Percentiles rank a stretch among this genome's conserved stretches.
Evolutionary conservation across 1,140 invertebrate genomes (phyloP).

Genomic region (Temnothorax nylanderi): DNA sequence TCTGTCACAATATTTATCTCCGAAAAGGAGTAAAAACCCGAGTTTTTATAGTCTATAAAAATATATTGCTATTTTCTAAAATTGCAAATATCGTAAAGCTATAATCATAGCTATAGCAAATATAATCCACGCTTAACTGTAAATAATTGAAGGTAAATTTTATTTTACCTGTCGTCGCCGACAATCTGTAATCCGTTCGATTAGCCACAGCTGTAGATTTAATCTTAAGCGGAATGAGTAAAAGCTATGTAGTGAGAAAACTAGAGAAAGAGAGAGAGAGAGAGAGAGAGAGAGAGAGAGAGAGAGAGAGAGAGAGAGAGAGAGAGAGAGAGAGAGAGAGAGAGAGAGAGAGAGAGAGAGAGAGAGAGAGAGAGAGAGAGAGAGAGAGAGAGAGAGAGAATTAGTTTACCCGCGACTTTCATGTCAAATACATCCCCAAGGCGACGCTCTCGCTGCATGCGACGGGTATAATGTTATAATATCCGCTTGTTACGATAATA

Average conservation of each 20-base stretch:
- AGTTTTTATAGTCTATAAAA: not conserved
- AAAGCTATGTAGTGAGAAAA: conserved; percentile 11
- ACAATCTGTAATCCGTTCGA: not conserved
- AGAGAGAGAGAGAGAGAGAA: too few relatives aligned
- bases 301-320: too few relatives aligned
- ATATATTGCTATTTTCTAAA: not conserved
- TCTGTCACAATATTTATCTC: not conserved
- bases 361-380: too few relatives aligned
- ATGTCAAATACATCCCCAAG: not conserved
- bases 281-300: too few relatives aligned
- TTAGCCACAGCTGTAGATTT: not conserved
- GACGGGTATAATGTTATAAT: conserved; percentile 42
- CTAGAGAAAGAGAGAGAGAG: not conserved
- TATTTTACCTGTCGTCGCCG: too few relatives aligned
- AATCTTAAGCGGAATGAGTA: not conserved
- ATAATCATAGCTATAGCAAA: not conserved
- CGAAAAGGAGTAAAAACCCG: not conserved
- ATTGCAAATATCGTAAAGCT: not conserved
- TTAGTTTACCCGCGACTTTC: conserved; percentile 14
- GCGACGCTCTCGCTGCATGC: not conserved
- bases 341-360: too few relatives aligned
- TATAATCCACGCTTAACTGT: not conserved
- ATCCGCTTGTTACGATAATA: conserved; percentile 58
- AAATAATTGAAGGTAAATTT: not conserved
- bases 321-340: too few relatives aligned